Evolutionary conservation across 2,113 vertebrate species (phyloP), one percentile per base, ranked within the genome.

Genomic region (Limanda limanda): DNA sequence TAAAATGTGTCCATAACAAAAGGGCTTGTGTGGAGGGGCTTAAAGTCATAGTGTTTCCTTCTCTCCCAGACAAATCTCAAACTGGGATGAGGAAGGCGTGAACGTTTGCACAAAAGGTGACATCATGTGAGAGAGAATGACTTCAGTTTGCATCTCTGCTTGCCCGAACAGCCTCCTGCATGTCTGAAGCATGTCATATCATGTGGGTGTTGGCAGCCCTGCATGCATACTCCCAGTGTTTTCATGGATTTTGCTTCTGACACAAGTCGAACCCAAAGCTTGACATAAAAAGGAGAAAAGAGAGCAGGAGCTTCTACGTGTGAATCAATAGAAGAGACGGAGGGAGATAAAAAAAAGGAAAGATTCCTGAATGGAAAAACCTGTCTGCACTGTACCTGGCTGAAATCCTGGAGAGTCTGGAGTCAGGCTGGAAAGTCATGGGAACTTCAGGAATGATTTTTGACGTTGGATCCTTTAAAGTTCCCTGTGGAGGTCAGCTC

Each of bases 371-470:
- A 74, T 82, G 70, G 59, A 76, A 85, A 85, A 84, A 78, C 55
- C 48, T 80, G 52, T 82, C 55, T 80, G 56, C 66, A 80, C 86
- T 58, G 80, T 94, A 94, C 93, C 94, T 95, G 88, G 67, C 76
- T 75, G 81, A 76, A 61, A 48, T 64, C 76, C 83, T 79, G 92
- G 88, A 91, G 90, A 84, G 84, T 54, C 51, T 54, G 45, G 45
- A 48, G 45, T 18, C 40, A 68, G 85, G 68, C 17, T 81, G 80
- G 66, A 75, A 71, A 84, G 61, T 70, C 65, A 66, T 89, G 86
- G 83, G 86, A 90, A 87, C 89, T 83, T 87, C 82, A 60, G 73
- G 54, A 76, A 92, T 62, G 85, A 85, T 79, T 85, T 63, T 56
- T 27, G 47, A 73, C 68, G 42, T 68, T 23, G n/a, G 66, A 72